These are phyloP conservation scores for Oxytorus armatus DNA, from an alignment of 2,888 invertebrate genomes.

Conservation along the genomic window DNA sequence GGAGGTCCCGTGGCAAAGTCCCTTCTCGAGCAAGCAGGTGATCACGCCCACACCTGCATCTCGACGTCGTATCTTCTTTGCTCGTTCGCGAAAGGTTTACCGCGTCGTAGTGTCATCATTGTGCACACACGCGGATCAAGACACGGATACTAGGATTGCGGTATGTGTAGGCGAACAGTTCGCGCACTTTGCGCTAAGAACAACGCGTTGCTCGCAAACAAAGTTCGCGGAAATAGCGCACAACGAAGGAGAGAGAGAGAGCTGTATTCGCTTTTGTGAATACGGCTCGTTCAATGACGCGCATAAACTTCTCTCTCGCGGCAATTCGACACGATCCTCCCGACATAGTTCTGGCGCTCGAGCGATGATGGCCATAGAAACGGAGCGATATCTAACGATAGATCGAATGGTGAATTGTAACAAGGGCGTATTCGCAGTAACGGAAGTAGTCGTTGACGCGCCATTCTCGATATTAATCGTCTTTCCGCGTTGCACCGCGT, in stretches of 20 bases:
- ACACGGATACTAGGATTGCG: conserved; percentile 16
- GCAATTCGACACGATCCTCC: not conserved
- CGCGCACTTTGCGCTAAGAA: conserved; percentile 41
- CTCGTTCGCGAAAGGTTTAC: conserved; percentile 38
- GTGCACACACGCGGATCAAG: conserved; percentile 12
- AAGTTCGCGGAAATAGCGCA: conserved; percentile 55
- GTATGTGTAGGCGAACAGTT: conserved; percentile 50
- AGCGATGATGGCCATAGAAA: not conserved
- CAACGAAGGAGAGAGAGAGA: not conserved
- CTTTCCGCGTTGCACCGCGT: not conserved
- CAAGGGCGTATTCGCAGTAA: not conserved
- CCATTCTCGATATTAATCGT: conserved; percentile 2
- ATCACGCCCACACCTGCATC: conserved; percentile 79
- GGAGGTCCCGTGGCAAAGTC: conserved; percentile 54
- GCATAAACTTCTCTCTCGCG: conserved; percentile 15
- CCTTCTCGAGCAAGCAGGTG: conserved; percentile 77
- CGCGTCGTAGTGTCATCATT: conserved; percentile 45
- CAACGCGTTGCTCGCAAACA: conserved; percentile 56
- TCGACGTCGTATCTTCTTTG: conserved; percentile 54
- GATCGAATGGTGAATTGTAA: not conserved
- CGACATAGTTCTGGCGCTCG: conserved; percentile 2
- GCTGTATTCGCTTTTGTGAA: not conserved
- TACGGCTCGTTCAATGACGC: conserved; percentile 35
- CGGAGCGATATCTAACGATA: conserved; percentile 1
- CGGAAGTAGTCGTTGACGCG: not conserved